These are phyloP conservation scores for Elanoides forficatus DNA, from an alignment of 2,113 vertebrate genomes.

Conservation along the genomic window DNA sequence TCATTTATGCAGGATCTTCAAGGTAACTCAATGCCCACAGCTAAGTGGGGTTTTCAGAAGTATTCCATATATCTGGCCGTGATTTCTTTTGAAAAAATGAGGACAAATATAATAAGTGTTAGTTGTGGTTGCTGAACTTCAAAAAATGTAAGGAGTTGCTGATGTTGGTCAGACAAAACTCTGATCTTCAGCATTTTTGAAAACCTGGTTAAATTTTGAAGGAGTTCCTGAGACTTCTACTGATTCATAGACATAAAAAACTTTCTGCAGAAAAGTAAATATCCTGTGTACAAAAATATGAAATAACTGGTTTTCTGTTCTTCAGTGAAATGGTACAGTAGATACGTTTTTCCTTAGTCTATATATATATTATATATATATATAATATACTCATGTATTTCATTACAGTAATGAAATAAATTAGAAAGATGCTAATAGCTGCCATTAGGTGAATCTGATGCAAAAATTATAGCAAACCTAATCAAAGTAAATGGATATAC, in stretches of 20 bases:
- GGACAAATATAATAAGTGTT: rapidly evolving
- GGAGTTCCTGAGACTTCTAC: not conserved
- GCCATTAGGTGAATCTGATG: not conserved
- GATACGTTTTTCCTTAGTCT: not conserved
- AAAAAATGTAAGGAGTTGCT: not conserved
- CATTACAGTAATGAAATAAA: not conserved
- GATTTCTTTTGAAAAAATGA: not conserved
- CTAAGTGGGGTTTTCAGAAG: not conserved
- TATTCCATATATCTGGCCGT: not conserved
- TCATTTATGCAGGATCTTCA: not conserved
- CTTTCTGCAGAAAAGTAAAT: not conserved
- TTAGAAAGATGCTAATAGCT: not conserved
- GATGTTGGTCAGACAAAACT: not conserved
- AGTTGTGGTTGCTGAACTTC: not conserved
- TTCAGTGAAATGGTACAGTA: not conserved
- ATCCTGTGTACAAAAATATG: not conserved
- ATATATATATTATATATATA: too few relatives aligned
- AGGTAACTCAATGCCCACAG: not conserved
- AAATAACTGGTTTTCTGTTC: not conserved
- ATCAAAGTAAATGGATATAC: not conserved
- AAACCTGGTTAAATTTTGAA: not conserved
- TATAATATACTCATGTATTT: not conserved
- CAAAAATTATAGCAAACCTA: not conserved
- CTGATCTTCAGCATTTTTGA: not conserved
- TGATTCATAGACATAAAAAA: not conserved